Percentiles rank a stretch among this genome's conserved stretches.
phyloP scores from a whole-genome alignment of 2,113 vertebrate species.

The Alectura lathami region DNA sequence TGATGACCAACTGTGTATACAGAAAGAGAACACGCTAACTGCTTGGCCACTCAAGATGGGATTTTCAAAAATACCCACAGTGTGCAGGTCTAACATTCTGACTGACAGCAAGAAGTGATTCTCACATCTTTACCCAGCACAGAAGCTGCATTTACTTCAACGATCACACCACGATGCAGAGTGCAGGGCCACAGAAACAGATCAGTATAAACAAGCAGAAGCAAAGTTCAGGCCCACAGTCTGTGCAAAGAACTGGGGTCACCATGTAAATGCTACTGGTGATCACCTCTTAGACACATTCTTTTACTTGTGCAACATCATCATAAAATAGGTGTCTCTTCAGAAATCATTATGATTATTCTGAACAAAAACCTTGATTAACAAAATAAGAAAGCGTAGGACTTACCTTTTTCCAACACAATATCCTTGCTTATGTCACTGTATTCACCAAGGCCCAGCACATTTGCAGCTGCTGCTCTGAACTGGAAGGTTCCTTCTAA shows the following conservation, averaged over 20 bases:
- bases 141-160: not conserved
- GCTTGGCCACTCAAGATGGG: not conserved
- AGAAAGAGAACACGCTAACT: not conserved
- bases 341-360: not conserved
- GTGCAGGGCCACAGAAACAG: not conserved
- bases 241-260: not conserved
- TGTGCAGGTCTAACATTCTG: not conserved
- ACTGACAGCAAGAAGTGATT: not conserved
- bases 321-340: not conserved
- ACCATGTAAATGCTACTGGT: not conserved
- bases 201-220: not conserved
- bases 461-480: constrained; percentile 76
- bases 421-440: constrained; percentile 70
- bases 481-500: constrained; percentile 76
- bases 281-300: not conserved
- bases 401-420: constrained; percentile 61
- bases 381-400: not conserved
- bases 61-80: not conserved
- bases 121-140: not conserved
- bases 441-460: constrained; percentile 74
- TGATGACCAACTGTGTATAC: not conserved
- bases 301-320: not conserved
- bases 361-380: not conserved
- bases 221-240: not conserved
- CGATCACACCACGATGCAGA: not conserved